A percentile compares a stretch with the other conserved stretches of the same genome.
These are phyloP conservation scores for Heliconius eleuchia DNA, from an alignment of 1,140 invertebrate genomes.

Conservation along the genomic window DNA sequence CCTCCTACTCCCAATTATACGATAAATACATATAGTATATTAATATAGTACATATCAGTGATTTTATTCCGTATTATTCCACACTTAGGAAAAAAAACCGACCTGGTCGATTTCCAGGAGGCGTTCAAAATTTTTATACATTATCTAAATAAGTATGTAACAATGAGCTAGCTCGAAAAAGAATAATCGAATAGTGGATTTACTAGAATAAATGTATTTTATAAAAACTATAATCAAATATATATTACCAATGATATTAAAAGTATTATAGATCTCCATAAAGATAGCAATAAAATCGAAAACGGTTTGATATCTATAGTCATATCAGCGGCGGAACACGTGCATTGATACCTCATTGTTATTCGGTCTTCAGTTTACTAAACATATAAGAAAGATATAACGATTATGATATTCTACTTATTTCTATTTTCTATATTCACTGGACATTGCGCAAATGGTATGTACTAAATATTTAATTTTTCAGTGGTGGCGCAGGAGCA, in stretches of 20 bases:
- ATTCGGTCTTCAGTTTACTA: background rate
- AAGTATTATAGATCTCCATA: background rate
- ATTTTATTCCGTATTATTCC: too few species aligned
- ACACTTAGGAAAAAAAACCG: too few species aligned
- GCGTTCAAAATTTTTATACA: too few species aligned
- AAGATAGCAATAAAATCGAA: background rate
- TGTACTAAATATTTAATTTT: background rate
- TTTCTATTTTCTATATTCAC: constrained; percentile 41
- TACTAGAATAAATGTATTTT: background rate
- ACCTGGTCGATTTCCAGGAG: too few species aligned
- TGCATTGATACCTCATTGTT: background rate
- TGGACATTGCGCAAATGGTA: constrained; percentile 44
- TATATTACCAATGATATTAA: background rate
- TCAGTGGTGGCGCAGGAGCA: too few species aligned
- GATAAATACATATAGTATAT: too few species aligned
- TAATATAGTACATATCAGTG: too few species aligned
- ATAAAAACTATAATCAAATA: background rate
- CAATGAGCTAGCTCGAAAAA: too few species aligned
- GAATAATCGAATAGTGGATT: too few species aligned
- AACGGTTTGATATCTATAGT: background rate
- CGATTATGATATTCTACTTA: constrained; percentile 44
- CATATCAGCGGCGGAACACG: background rate
- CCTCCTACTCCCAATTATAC: too few species aligned
- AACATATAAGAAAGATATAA: background rate
- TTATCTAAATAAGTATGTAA: too few species aligned